Evolutionary conservation across 2,797 vertebrate species (phyloP), one percentile per base, ranked within the genome.

Genomic region (Sebastes baramenuke): DNA sequence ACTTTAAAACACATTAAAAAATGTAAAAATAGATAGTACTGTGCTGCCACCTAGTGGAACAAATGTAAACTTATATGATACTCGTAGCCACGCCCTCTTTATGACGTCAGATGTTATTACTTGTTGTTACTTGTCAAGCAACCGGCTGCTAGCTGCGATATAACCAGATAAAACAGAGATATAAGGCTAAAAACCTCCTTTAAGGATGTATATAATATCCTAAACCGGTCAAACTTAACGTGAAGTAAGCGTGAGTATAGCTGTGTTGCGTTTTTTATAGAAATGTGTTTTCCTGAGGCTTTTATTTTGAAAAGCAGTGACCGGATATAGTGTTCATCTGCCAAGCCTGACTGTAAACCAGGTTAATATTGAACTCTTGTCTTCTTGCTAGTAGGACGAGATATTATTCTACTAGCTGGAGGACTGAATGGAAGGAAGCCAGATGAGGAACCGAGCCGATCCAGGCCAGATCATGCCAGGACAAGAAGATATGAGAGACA

Each of bases 371-470:
- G 18, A 73, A 56, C 60, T 42, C n/a, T n/a, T 3, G 0, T 11
- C 22, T 0, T 27, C 22, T 30, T 20, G 18, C 6, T 20, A 20
- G 8, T 34, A 20, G 11, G 34, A 5, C 4, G 1, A 10, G 0
- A 30, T 2, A 9, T 10, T 11, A 2, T 36, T 16, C 4, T 4
- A 2, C 0, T 5, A 8, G 2, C 29, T 52, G 30, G 6, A 6
- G 6, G 61, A 3, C n/a, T 89, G 88, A 84, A 96, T 96, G 96
- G 95, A 93, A 67, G 62, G 49, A 18, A 32, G 54, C 54, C 36
- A 80, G 11, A 29, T 3, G 16, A 11, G 60, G 61, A 82, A 25
- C 77, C 66, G 79, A 62, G 77, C 66, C 49, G 88, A 72, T 1
- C 75, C 54, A 72, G 68, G n/a, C 70, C 68, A 1, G 8, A 11